Base-by-base conservation (phyloP, 2,888 invertebrate species). In the Clusia tigrina region DNA sequence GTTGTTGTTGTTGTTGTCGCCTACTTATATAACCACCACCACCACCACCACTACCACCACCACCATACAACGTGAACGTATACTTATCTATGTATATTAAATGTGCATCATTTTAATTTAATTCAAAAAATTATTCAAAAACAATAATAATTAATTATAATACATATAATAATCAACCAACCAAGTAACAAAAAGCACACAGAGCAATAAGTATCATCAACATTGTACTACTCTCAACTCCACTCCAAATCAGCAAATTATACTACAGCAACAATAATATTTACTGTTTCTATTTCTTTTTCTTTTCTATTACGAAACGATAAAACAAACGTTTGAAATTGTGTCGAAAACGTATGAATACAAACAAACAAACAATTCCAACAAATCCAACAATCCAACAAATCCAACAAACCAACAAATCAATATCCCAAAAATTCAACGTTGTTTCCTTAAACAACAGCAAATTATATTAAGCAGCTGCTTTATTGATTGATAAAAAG, bases 1-100 rank as follows among this genome's bases (percentile, higher is more conserved):
- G 64, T 67, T 66, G 70, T 68, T 68, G 69, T 69, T 68, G 67
- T 70, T 66, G 72, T 68, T 66, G 69, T 67, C 69, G 70, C 67
- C 72, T 67, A 66, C 68, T 65, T 65, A 61, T 64, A 46, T 62
- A 53, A 73, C 71, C 64, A 68, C 65, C 69, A 69, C 67, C 63
- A 73, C 67, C 53, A 75, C 67, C 58, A 71, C 62, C 22, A 68
- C 62, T 54, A 66, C 64, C 55, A 68, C 52, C 55, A 66, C 64
- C 52, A 63, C 62, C 54, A 51, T 67, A 54, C 64, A 72, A 70
- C 51, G 66, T 62, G 26, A 63, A 63, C 68, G 66, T 68, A 20
- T n/a, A n/a, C n/a, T n/a, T n/a, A n/a, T n/a, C n/a, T n/a, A n/a
- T n/a, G n/a, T n/a, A n/a, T n/a, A n/a, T 22, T 48, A 18, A 48